Evolutionary conservation across 2,888 invertebrate species (phyloP).

Genomic region (Ochropleura leucogaster): DNA sequence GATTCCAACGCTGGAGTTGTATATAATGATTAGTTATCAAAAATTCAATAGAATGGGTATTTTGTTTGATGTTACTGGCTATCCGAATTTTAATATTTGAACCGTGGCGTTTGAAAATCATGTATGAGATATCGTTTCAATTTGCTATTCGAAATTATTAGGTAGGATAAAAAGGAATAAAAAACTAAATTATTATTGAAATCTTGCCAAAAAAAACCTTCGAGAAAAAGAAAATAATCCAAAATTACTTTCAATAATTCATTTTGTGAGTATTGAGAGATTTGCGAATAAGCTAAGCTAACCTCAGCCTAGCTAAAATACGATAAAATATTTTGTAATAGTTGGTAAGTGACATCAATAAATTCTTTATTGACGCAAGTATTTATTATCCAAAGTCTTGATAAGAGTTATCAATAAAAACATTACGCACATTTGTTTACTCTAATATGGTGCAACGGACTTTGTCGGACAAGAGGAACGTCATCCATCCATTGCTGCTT

Average conservation of each 20-base stretch:
- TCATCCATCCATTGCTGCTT: neutral
- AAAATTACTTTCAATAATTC: neutral
- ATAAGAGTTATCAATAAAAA: slow-evolving; percentile 62
- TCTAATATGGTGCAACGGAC: slow-evolving; percentile 34
- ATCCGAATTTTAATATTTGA: slow-evolving; percentile 11
- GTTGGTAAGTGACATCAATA: slow-evolving; percentile 13
- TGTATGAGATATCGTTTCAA: slow-evolving; percentile 7
- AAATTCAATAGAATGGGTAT: slow-evolving; percentile 5
- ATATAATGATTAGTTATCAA: slow-evolving; percentile 16
- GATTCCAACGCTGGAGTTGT: slow-evolving; percentile 21
- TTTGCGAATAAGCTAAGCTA: neutral
- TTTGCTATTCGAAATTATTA: neutral
- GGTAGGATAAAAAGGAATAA: too few species aligned
- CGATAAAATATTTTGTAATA: neutral
- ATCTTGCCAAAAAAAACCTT: neutral
- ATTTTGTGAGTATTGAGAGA: neutral
- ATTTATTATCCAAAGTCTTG: slow-evolving; percentile 43
- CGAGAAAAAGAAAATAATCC: neutral
- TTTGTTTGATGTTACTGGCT: slow-evolving; percentile 12
- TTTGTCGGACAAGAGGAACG: neutral
- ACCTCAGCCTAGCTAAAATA: neutral
- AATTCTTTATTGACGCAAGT: slow-evolving; percentile 54
- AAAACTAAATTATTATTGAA: neutral
- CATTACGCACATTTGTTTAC: slow-evolving; percentile 52
- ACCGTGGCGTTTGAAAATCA: neutral